These are phyloP conservation scores for Scatophagus argus DNA, from an alignment of 2,113 vertebrate genomes.

Conservation along the genomic window DNA sequence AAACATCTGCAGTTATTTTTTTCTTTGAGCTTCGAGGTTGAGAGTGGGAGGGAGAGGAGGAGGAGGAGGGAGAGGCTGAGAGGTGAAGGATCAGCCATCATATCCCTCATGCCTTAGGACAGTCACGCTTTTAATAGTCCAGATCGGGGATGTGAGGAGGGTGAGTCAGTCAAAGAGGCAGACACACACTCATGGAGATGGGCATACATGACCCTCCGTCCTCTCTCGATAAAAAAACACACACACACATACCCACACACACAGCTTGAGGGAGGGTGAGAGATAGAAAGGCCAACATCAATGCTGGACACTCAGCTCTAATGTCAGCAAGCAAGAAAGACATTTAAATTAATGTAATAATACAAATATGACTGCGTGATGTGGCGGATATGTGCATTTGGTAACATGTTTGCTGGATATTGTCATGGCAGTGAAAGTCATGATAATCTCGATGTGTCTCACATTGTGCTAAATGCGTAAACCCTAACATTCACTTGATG, in stretches of 20 bases:
- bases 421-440: not conserved
- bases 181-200: conserved; percentile 40
- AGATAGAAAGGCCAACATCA: conserved; percentile 60
- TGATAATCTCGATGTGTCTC: not conserved
- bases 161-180: conserved; percentile 73
- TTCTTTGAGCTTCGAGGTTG: conserved; percentile 14
- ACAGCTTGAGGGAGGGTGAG: conserved; percentile 59
- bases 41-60: conserved; percentile 12
- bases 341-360: conserved; percentile 39
- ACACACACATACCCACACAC: conserved; percentile 23
- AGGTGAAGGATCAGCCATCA: conserved; percentile 75
- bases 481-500: not conserved
- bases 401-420: conserved; percentile 10
- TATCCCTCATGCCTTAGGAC: conserved; percentile 65
- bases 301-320: conserved; percentile 55
- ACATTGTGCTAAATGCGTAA: not conserved
- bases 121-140: conserved; percentile 74
- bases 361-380: not conserved
- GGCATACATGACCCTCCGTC: conserved; percentile 54
- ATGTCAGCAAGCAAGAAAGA: conserved; percentile 38
- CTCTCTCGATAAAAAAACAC: conserved; percentile 35
- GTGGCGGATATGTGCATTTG: not conserved
- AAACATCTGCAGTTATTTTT: conserved; percentile 2
- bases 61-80: conserved; percentile 40
- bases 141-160: conserved; percentile 62